phyloP scores from a whole-genome alignment of 2,113 vertebrate genomes.

The Entelurus aequoreus region DNA sequence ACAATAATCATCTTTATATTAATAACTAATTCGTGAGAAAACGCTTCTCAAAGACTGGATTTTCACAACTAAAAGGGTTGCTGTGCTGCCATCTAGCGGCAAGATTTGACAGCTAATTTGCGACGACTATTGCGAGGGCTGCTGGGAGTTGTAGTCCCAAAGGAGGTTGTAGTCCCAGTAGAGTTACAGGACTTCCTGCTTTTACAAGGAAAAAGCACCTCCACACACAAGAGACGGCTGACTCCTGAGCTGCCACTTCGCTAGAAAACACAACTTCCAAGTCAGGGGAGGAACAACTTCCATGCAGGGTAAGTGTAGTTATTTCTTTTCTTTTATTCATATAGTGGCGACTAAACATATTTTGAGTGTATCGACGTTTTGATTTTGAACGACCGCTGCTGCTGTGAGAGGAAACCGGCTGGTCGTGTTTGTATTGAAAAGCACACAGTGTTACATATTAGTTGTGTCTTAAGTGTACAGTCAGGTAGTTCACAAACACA shows the following conservation, averaged over 20 bases:
- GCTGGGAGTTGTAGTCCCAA: conserved; percentile 49
- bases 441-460: background rate
- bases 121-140: conserved; percentile 15
- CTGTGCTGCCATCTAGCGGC: conserved; percentile 36
- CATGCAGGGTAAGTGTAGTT: background rate
- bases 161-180: conserved; percentile 35
- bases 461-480: background rate
- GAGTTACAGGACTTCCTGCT: conserved; percentile 54
- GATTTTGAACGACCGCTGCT: conserved; percentile 4
- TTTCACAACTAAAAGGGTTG: background rate
- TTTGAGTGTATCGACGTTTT: background rate
- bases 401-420: conserved; percentile 19
- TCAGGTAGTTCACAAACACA: rapidly evolving
- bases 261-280: background rate
- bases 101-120: background rate
- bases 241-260: background rate
- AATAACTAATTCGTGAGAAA: background rate
- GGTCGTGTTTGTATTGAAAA: background rate
- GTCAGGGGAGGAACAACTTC: background rate
- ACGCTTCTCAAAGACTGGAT: background rate
- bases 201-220: conserved; percentile 16
- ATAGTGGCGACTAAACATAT: background rate
- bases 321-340: background rate
- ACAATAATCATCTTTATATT: background rate
- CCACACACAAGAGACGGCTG: background rate